Percentiles rank a stretch among this genome's conserved stretches.
These are phyloP conservation scores for Cotesia congregata DNA, from an alignment of 2,888 invertebrate species.

Conservation along the genomic window DNA sequence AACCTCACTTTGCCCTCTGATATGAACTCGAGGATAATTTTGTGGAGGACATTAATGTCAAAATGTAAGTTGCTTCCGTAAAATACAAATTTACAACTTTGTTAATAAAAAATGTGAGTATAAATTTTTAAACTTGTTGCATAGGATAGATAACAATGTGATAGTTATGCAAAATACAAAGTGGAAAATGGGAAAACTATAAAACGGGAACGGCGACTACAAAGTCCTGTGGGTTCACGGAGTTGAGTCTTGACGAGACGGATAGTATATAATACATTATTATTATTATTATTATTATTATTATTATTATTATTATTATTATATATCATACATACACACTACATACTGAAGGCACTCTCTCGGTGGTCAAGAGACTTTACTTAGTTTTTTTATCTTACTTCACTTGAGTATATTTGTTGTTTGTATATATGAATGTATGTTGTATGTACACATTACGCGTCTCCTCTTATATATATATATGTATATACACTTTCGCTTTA, in stretches of 20 bases:
- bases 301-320: neutral
- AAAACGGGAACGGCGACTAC: conserved; percentile 34
- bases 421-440: neutral
- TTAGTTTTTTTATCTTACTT: conserved; percentile 16
- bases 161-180: conserved; percentile 34
- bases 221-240: conserved; percentile 25
- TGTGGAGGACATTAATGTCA: neutral
- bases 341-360: conserved; percentile 5
- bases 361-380: conserved; percentile 31
- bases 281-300: neutral
- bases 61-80: neutral
- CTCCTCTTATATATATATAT: neutral
- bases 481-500: conserved; percentile 26
- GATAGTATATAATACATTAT: neutral
- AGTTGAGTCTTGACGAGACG: neutral
- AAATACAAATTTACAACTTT: neutral
- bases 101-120: neutral
- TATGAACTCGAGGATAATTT: neutral
- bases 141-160: conserved; percentile 20
- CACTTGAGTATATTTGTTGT: conserved; percentile 12
- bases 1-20: too few species aligned
- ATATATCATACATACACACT: conserved; percentile 20
- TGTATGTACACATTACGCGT: too few species aligned
- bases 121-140: neutral
- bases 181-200: conserved; percentile 39